Percentiles rank a stretch among this genome's conserved stretches.
phyloP scores from a whole-genome alignment of 2,797 vertebrate genomes.

The Sebastes hopkinsi region DNA sequence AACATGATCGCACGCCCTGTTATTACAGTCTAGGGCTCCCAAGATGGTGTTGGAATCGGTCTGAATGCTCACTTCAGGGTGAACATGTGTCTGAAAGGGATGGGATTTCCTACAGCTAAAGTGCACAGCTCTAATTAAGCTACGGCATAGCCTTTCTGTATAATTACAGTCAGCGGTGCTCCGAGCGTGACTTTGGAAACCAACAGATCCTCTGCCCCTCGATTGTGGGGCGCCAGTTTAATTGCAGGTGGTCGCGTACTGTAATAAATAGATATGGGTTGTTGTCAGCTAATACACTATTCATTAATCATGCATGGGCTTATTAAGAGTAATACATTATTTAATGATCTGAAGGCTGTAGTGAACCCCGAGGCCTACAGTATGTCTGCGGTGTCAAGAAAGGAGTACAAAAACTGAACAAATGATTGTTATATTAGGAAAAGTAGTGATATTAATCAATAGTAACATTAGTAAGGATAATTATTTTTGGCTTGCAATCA shows the following conservation, averaged over 20 bases:
- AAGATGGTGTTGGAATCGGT: neutral
- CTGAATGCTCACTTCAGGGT: slow-evolving; percentile 8
- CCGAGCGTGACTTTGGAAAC: slow-evolving; percentile 4
- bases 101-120: neutral
- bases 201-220: neutral
- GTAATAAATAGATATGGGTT: slow-evolving; percentile 34
- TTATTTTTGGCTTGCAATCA: neutral
- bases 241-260: slow-evolving; percentile 48
- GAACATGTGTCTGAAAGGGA: slow-evolving; percentile 23
- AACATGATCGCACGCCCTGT: neutral
- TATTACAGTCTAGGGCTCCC: slow-evolving; percentile 21
- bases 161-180: slow-evolving; percentile 44
- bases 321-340: slow-evolving; percentile 40
- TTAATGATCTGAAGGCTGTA: slow-evolving; percentile 10
- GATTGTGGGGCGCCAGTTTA: slow-evolving; percentile 19
- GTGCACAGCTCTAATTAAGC: slow-evolving; percentile 53
- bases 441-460: neutral
- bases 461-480: neutral
- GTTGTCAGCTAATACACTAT: slow-evolving; percentile 33
- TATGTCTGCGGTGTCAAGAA: neutral
- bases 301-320: slow-evolving; percentile 33
- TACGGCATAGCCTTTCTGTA: slow-evolving; percentile 3
- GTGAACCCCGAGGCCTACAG: neutral
- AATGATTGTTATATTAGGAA: neutral
- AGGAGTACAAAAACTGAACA: neutral